phyloP scores from a whole-genome alignment of 2,888 invertebrate species.

The Oscheius sp. region DNA sequence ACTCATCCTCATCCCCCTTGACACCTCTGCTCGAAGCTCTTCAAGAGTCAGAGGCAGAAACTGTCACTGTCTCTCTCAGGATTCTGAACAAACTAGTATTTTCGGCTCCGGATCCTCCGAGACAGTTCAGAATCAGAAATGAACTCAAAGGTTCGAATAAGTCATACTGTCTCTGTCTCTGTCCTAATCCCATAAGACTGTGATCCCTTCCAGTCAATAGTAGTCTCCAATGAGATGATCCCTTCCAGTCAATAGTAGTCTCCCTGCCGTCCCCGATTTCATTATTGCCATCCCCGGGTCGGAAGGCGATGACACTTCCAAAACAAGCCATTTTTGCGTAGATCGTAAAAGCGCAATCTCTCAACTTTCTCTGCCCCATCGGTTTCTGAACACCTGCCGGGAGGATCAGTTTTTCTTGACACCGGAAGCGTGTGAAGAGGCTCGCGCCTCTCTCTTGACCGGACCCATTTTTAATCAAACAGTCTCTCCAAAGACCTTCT shows the following conservation, averaged over 20 bases:
- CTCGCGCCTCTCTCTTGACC: constrained; percentile 10
- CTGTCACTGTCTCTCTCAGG: constrained; percentile 3
- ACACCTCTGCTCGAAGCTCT: constrained; percentile 20
- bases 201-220: too few relatives aligned
- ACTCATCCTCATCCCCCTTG: constrained; percentile 18
- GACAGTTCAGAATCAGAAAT: constrained; percentile 23
- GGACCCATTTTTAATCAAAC: constrained; percentile 10
- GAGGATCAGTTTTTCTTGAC: constrained; percentile 12
- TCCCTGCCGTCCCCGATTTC: too few relatives aligned
- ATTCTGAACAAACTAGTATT: constrained; percentile 7
- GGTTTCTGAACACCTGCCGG: background rate
- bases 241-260: too few relatives aligned
- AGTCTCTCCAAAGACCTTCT: background rate
- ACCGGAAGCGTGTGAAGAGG: constrained; percentile 29
- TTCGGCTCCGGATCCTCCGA: constrained; percentile 14
- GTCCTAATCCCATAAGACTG: too few relatives aligned
- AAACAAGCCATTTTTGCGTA: too few relatives aligned
- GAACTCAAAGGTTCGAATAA: constrained; percentile 28
- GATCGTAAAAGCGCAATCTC: too few relatives aligned
- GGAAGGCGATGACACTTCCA: too few relatives aligned
- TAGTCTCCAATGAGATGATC: too few relatives aligned
- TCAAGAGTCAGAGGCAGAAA: constrained; percentile 14
- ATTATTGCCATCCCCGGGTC: too few relatives aligned
- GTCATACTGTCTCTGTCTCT: too few relatives aligned
- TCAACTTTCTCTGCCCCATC: too few relatives aligned